Conservation (phyloP, 2,113 vertebrate species). For the Pygoscelis antarcticus region DNA sequence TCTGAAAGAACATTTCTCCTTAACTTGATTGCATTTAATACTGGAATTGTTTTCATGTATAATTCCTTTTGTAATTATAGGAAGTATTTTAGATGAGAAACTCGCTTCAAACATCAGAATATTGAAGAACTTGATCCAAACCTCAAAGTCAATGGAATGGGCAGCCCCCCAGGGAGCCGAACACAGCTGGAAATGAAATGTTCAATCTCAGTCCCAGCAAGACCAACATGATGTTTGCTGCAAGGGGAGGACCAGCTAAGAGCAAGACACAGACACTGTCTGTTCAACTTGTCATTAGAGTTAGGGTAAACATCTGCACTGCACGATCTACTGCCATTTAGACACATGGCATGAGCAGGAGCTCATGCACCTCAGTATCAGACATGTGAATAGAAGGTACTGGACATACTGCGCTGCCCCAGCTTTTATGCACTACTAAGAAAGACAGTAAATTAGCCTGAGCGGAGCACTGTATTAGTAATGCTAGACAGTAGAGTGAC, state of each 20-base stretch:
- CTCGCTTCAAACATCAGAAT: not conserved
- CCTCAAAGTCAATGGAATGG: not conserved
- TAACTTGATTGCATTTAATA: not conserved
- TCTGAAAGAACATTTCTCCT: not conserved
- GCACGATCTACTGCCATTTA: not conserved
- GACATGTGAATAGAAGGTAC: not conserved
- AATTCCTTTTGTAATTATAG: not conserved
- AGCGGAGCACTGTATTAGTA: not conserved
- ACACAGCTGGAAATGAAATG: not conserved
- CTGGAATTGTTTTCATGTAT: not conserved
- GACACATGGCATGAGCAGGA: not conserved
- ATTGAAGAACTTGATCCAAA: not conserved
- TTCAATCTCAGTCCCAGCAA: not conserved
- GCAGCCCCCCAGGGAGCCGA: not conserved
- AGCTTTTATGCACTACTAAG: not conserved
- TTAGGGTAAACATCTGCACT: not conserved
- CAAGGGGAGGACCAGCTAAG: not conserved
- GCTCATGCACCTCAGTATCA: not conserved
- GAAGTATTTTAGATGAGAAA: not conserved
- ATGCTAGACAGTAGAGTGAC: not conserved
- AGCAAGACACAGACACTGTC: not conserved
- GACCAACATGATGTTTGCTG: not conserved
- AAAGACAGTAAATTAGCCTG: not conserved
- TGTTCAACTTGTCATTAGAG: not conserved
- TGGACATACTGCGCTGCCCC: not conserved